Percentiles rank a stretch among this genome's conserved stretches.
phyloP scores from a whole-genome alignment of 2,888 invertebrate genomes.

The Zhuqinia jingwanae region DNA sequence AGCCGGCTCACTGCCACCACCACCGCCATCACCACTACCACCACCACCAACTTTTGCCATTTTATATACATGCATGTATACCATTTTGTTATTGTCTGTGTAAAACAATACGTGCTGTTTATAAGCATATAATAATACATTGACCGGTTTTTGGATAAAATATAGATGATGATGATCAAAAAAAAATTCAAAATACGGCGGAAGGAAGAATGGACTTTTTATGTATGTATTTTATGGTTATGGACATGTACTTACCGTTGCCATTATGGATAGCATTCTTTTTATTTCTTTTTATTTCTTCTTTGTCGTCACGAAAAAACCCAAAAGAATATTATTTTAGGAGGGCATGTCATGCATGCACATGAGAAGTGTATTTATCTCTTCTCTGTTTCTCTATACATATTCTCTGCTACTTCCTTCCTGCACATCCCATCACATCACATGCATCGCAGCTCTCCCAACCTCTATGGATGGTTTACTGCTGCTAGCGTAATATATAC shows the following conservation, averaged over 20 bases:
- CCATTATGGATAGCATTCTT: conserved; percentile 37
- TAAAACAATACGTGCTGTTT: neutral
- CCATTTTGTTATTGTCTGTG: neutral
- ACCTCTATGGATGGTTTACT: neutral
- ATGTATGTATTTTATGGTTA: conserved; percentile 24
- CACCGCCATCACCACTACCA: conserved; percentile 27
- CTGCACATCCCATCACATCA: conserved; percentile 7
- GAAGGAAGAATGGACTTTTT: conserved; percentile 28
- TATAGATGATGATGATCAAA: conserved; percentile 26
- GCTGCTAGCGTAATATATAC: neutral
- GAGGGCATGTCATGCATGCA: conserved; percentile 1
- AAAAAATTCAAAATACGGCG: conserved; percentile 26
- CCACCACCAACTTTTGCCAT: conserved; percentile 44
- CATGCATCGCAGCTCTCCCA: conserved; percentile 31
- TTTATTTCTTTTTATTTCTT: too few relatives aligned
- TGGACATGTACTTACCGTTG: conserved; percentile 11
- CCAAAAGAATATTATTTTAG: neutral
- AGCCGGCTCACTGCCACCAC: conserved; percentile 45
- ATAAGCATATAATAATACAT: neutral
- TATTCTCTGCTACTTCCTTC: neutral
- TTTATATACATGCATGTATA: conserved; percentile 9
- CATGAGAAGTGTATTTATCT: too few relatives aligned
- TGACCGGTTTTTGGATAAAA: conserved; percentile 6
- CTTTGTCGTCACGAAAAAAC: conserved; percentile 15
- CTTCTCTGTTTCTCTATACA: neutral